Conservation (phyloP, 53 echinoderm and acorn worm genomes). For the Henricia sp. region DNA sequence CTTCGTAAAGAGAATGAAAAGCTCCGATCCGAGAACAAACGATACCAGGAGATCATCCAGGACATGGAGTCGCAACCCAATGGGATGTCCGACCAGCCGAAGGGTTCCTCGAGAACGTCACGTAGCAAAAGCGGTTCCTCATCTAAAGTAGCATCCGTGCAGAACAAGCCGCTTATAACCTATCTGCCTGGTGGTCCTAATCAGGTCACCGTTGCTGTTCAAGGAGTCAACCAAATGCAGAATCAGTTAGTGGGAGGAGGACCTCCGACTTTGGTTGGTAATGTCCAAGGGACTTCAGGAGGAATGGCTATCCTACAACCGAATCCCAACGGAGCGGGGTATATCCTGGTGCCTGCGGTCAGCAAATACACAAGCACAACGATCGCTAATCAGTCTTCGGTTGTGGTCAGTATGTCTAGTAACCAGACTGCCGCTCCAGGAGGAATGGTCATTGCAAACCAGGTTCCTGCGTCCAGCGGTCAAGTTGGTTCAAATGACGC, state of each 20-base stretch:
- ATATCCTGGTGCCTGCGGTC: constrained; percentile 56
- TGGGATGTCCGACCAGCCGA: constrained; percentile 60
- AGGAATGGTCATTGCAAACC: constrained; percentile 21
- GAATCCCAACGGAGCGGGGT: constrained; percentile 58
- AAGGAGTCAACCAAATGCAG: constrained; percentile 53
- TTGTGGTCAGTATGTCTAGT: constrained; percentile 26
- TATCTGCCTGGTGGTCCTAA: constrained; percentile 55
- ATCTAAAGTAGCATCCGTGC: constrained; percentile 27
- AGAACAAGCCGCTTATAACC: constrained; percentile 42
- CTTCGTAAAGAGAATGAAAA: constrained; percentile 84
- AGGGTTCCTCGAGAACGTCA: constrained; percentile 7
- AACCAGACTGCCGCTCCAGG: constrained; percentile 22
- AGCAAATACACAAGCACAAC: constrained; percentile 31
- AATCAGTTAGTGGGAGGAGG: constrained; percentile 22
- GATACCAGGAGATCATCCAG: constrained; percentile 75
- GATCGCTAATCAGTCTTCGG: constrained; percentile 36
- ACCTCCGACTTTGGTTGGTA: constrained; percentile 34
- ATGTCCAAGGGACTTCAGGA: constrained; percentile 19
- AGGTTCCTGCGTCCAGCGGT: not conserved
- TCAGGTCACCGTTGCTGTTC: constrained; percentile 51
- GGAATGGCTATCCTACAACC: constrained; percentile 61
- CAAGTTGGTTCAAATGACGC: not conserved
- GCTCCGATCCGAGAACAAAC: constrained; percentile 84
- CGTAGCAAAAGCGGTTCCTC: constrained; percentile 9
- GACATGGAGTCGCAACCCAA: constrained; percentile 78